Evolutionary conservation across 1,140 invertebrate species (phyloP).

Genomic region (Euglossa dilemma): DNA sequence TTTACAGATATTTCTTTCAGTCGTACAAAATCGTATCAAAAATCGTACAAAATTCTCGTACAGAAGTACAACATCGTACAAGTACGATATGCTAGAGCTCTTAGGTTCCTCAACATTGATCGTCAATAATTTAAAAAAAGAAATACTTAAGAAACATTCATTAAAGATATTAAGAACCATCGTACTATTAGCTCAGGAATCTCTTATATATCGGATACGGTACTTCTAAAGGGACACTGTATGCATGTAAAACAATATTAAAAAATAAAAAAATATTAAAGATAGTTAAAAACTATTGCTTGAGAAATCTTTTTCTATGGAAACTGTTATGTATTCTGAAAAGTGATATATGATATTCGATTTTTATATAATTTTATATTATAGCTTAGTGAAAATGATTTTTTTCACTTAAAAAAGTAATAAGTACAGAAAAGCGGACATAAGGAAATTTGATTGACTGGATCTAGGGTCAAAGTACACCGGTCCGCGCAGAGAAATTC

Average conservation of each 20-base stretch:
- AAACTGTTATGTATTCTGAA: not conserved
- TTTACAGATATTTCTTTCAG: not conserved
- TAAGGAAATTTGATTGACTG: constrained; percentile 28
- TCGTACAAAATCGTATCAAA: constrained; percentile 29
- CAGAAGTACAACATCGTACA: not conserved
- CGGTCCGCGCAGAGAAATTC: constrained; percentile 54
- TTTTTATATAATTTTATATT: not conserved
- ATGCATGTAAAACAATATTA: constrained; percentile 13
- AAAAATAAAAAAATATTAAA: constrained; percentile 2
- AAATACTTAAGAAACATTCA: not conserved
- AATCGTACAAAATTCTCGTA: constrained; percentile 26
- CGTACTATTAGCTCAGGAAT: constrained; percentile 31
- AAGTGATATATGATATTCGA: not conserved
- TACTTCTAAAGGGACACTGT: constrained; percentile 8
- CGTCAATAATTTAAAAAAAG: constrained; percentile 41
- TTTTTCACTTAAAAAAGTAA: not conserved
- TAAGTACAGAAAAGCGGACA: constrained; percentile 33
- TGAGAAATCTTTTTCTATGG: not conserved
- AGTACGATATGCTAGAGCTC: not conserved
- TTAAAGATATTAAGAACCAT: not conserved
- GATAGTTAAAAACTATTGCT: not conserved
- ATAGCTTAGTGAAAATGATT: not conserved
- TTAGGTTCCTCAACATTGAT: not conserved
- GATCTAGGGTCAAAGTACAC: constrained; percentile 40
- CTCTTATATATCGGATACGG: not conserved